Conservation (phyloP, 2,797 vertebrate genomes). For the Australoheros facetus region DNA sequence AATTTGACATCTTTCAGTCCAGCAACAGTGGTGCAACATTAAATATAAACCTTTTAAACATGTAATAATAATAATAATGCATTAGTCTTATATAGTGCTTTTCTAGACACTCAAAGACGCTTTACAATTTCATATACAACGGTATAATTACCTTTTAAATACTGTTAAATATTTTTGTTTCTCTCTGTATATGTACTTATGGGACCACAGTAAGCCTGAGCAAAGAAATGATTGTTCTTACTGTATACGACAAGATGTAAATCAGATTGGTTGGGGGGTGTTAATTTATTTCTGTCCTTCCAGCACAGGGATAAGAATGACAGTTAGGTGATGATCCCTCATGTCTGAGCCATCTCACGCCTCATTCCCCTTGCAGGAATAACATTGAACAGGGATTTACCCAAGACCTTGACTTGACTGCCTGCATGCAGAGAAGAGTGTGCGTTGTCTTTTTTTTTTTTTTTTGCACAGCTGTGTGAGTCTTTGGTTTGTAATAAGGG, state of each 20-base stretch:
- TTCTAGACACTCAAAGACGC: no score
- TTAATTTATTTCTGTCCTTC: conserved; percentile 62
- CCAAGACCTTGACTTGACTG: conserved; percentile 70
- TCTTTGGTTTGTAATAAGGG: neutral
- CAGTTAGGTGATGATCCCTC: conserved; percentile 71
- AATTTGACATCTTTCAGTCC: conserved; percentile 11
- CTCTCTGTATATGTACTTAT: neutral
- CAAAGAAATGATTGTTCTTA: conserved; percentile 37
- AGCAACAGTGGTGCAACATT: neutral
- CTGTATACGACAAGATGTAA: conserved; percentile 55
- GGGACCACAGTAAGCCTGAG: neutral
- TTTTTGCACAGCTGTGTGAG: conserved; percentile 1
- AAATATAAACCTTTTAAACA: neutral
- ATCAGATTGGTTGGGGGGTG: conserved; percentile 40
- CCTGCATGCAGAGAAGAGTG: conserved; percentile 41
- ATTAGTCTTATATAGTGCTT: no score
- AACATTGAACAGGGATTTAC: conserved; percentile 73
- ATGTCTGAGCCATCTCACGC: conserved; percentile 67
- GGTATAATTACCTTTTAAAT: neutral
- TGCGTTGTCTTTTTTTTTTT: conserved; percentile 27
- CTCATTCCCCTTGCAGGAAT: conserved; percentile 59
- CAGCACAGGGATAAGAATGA: conserved; percentile 44
- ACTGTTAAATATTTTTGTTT: neutral
- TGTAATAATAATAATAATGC: no score
- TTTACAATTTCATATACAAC: no score